Conservation (phyloP, 1,140 invertebrate genomes). For the Scaptomyza hsui region DNA sequence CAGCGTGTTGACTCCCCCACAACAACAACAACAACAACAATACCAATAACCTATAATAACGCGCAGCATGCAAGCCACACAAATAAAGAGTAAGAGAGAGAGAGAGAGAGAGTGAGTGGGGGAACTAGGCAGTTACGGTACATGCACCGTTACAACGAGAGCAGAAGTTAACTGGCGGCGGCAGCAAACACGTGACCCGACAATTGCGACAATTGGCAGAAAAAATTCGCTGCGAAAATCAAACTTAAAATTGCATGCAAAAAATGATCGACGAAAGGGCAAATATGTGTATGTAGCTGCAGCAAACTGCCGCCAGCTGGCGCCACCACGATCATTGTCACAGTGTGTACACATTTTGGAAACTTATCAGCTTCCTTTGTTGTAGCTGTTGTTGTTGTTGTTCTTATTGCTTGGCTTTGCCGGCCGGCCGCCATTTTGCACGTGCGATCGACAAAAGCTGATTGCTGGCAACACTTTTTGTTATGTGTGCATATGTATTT, state of each 20-base stretch:
- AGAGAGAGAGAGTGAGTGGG: slow-evolving; percentile 11
- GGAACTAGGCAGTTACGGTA: slow-evolving; percentile 38
- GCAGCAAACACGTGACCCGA: slow-evolving; percentile 77
- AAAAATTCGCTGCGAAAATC: slow-evolving; percentile 48
- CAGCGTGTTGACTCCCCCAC: slow-evolving; percentile 55
- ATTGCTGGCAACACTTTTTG: slow-evolving; percentile 5
- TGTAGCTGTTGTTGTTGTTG: slow-evolving; percentile 10
- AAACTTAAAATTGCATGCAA: slow-evolving; percentile 31
- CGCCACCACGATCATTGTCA: slow-evolving; percentile 19
- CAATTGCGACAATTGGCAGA: slow-evolving; percentile 78
- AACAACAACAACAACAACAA: slow-evolving; percentile 44
- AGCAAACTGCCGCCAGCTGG: slow-evolving; percentile 21
- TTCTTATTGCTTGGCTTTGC: slow-evolving; percentile 7
- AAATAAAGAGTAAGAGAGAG: slow-evolving; percentile 32
- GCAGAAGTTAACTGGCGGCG: slow-evolving; percentile 77
- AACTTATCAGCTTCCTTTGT: background rate
- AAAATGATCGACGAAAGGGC: slow-evolving; percentile 31
- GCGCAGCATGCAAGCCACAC: slow-evolving; percentile 76
- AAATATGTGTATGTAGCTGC: slow-evolving; percentile 5
- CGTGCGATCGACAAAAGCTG: slow-evolving; percentile 41
- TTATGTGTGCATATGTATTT: slow-evolving; percentile 28
- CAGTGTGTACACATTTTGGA: slow-evolving; percentile 2
- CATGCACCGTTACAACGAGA: slow-evolving; percentile 78
- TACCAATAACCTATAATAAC: slow-evolving; percentile 53
- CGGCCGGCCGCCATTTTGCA: slow-evolving; percentile 50